Conservation (phyloP, 2,888 invertebrate species). For the Drosophila helvetica region DNA sequence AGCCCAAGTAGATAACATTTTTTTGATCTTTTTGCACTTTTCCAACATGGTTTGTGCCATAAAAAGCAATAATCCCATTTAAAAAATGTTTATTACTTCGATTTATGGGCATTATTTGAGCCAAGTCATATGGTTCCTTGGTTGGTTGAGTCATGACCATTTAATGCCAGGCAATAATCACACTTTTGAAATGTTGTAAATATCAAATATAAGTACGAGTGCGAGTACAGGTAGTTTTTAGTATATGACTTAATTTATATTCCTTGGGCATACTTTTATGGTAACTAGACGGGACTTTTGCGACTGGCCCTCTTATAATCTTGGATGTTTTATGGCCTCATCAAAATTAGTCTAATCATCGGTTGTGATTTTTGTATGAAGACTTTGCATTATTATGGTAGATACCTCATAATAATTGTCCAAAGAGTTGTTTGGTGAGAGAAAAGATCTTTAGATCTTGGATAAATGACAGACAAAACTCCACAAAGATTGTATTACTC, state of each 20-base stretch:
- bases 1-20: conserved; percentile 73
- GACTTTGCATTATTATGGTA: conserved; percentile 17
- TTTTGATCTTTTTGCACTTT: conserved; percentile 5
- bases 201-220: conserved; percentile 6
- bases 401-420: neutral
- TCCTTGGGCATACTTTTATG: conserved; percentile 30
- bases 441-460: neutral
- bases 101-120: conserved; percentile 18
- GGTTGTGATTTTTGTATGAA: conserved; percentile 60
- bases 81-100: neutral
- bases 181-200: conserved; percentile 25
- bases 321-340: conserved; percentile 58
- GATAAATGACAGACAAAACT: neutral
- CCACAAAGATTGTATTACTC: too few relatives aligned
- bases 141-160: conserved; percentile 32
- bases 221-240: neutral
- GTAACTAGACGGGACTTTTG: conserved; percentile 30
- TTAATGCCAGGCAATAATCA: conserved; percentile 33
- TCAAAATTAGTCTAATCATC: conserved; percentile 69
- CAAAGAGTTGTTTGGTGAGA: neutral
- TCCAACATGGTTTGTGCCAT: neutral
- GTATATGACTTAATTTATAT: conserved; percentile 31
- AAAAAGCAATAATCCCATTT: neutral
- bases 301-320: conserved; percentile 32
- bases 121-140: conserved; percentile 7